Conservation (phyloP, 1,140 invertebrate genomes). For the Penaeus vannamei region DNA sequence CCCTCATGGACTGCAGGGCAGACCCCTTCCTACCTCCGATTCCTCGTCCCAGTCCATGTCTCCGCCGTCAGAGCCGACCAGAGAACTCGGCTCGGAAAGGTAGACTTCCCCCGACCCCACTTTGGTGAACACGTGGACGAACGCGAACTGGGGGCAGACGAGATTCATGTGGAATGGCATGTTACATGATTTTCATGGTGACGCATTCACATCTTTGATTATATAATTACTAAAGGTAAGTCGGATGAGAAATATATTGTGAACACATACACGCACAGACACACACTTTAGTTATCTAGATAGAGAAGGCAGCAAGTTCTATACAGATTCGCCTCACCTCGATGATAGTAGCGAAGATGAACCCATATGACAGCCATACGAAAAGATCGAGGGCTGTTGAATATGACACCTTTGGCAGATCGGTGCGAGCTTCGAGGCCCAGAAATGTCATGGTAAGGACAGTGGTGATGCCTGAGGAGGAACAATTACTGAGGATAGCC, state of each 20-base stretch:
- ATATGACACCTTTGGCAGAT: constrained; percentile 89
- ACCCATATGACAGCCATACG: constrained; percentile 88
- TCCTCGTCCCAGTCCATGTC: constrained; percentile 49
- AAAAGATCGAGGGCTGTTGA: constrained; percentile 90
- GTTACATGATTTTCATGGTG: no score
- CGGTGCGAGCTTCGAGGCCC: constrained; percentile 86
- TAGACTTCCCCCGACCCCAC: constrained; percentile 89
- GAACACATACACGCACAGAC: background rate
- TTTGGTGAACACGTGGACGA: constrained; percentile 92
- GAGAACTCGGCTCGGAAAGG: constrained; percentile 78
- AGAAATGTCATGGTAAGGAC: constrained; percentile 92
- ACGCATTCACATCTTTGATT: no score
- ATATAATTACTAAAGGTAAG: no score
- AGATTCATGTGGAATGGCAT: background rate
- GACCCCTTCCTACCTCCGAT: no score
- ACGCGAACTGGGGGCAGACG: constrained; percentile 78
- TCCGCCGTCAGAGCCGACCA: constrained; percentile 76
- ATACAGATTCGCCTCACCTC: constrained; percentile 73
- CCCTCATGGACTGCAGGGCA: no score
- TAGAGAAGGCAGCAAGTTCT: background rate
- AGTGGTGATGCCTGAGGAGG: constrained; percentile 82
- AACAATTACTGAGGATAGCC: no score
- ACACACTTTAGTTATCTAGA: background rate
- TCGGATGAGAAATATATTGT: background rate
- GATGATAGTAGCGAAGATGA: constrained; percentile 90